phyloP scores from a whole-genome alignment of 2,888 invertebrate species.

The Rhimphoctona megacephalus region DNA sequence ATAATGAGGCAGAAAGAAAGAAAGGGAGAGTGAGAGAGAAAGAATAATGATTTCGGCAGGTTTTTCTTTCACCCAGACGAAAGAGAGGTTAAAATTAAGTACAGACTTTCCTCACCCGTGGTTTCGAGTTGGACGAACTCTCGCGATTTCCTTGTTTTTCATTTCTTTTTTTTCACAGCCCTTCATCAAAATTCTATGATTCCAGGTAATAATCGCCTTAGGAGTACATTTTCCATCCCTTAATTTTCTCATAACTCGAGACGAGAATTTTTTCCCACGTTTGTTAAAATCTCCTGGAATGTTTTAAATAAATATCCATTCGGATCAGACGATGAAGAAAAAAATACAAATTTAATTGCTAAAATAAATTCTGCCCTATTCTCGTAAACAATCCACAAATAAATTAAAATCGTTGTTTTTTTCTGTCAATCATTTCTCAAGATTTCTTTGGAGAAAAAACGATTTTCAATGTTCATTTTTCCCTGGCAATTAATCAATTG shows the following conservation, averaged over 20 bases:
- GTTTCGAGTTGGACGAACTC: slow-evolving; percentile 34
- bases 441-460: neutral
- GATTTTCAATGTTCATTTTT: slow-evolving; percentile 4
- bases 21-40: slow-evolving; percentile 12
- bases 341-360: neutral
- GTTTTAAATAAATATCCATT: neutral
- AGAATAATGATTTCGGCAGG: slow-evolving; percentile 42
- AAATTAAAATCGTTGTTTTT: neutral
- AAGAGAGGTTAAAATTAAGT: slow-evolving; percentile 22
- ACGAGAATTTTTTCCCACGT: neutral
- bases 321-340: neutral
- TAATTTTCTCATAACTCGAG: neutral
- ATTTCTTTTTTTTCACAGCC: neutral
- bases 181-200: neutral
- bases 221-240: neutral
- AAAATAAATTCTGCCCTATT: neutral
- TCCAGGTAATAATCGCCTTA: neutral
- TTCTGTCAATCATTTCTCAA: neutral
- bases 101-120: slow-evolving; percentile 23
- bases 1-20: slow-evolving; percentile 24
- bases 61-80: slow-evolving; percentile 42
- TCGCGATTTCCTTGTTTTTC: neutral
- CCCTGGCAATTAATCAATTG: slow-evolving; percentile 20
- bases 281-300: neutral
- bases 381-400: neutral